Percentiles rank a stretch among this genome's conserved stretches.
phyloP scores from a whole-genome alignment of 2,113 vertebrate species.

The Ursus arctos region DNA sequence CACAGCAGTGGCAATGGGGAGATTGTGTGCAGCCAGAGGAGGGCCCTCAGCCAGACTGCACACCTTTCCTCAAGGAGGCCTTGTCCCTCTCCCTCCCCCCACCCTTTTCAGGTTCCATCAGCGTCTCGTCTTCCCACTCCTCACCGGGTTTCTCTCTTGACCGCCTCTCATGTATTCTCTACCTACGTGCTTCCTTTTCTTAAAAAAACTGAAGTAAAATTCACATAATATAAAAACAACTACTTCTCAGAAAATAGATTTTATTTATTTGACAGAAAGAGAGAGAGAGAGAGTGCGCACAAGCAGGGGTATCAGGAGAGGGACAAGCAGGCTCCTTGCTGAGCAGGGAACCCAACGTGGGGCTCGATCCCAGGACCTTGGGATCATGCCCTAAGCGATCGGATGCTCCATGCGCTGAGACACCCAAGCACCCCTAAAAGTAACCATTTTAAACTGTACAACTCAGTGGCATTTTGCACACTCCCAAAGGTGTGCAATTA shows the following conservation, averaged over 20 bases:
- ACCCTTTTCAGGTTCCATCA: background rate
- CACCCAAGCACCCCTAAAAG: too few relatives aligned
- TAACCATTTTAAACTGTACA: background rate
- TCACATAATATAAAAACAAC: background rate
- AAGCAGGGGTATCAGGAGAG: too few relatives aligned
- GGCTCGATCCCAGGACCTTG: too few relatives aligned
- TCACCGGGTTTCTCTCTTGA: background rate
- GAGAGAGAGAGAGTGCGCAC: too few relatives aligned
- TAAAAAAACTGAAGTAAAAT: background rate
- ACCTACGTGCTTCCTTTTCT: background rate
- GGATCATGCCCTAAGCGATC: too few relatives aligned
- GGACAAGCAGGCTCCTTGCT: too few relatives aligned
- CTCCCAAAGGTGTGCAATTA: background rate
- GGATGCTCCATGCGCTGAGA: too few relatives aligned
- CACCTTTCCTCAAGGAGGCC: too few relatives aligned
- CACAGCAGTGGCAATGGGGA: background rate
- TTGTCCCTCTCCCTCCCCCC: background rate
- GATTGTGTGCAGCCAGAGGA: background rate
- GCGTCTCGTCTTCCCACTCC: background rate
- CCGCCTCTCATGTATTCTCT: background rate
- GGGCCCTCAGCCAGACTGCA: background rate
- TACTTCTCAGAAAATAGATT: too few relatives aligned
- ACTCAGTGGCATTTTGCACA: background rate
- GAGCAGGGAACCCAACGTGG: too few relatives aligned
- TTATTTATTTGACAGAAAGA: too few relatives aligned